A percentile compares a stretch with the other conserved stretches of the same genome.
Conservation (phyloP, 2,113 vertebrate species). For the Pseudonaja textilis region DNA sequence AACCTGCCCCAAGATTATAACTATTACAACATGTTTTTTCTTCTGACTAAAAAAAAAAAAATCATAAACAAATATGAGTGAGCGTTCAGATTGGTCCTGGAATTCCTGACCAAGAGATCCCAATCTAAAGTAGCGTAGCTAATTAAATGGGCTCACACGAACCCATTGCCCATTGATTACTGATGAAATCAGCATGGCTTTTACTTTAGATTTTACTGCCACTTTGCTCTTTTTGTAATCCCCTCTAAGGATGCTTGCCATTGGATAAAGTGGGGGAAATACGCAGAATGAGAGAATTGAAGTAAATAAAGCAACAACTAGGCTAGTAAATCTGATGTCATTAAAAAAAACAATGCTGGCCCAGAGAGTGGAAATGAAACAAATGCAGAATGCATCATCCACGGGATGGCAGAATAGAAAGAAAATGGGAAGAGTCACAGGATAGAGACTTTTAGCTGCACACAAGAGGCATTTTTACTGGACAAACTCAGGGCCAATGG, state of each 20-base stretch:
- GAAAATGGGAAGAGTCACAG: not conserved
- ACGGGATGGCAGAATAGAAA: not conserved
- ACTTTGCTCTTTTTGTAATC: not conserved
- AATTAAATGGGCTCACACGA: not conserved
- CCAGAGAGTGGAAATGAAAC: not conserved
- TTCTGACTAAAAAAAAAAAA: not conserved
- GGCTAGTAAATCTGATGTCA: not conserved
- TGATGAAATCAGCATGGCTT: not conserved
- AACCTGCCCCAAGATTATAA: not conserved
- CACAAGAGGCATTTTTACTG: not conserved
- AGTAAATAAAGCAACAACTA: not conserved
- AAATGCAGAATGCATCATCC: not conserved
- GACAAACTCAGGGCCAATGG: not conserved
- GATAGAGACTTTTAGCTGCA: not conserved
- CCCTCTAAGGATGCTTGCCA: not conserved
- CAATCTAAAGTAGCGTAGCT: not conserved
- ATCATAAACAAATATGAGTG: not conserved
- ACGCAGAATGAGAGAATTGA: not conserved
- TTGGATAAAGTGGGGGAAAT: not conserved
- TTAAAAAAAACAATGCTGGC: not conserved
- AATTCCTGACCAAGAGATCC: not conserved
- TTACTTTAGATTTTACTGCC: not conserved
- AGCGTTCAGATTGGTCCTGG: not conserved
- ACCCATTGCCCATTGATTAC: not conserved
- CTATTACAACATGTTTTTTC: not conserved